A percentile compares a stretch with the other conserved stretches of the same genome.
Evolutionary conservation across 2,113 vertebrate genomes (phyloP).

Genomic region (Crotalus horridus): DNA sequence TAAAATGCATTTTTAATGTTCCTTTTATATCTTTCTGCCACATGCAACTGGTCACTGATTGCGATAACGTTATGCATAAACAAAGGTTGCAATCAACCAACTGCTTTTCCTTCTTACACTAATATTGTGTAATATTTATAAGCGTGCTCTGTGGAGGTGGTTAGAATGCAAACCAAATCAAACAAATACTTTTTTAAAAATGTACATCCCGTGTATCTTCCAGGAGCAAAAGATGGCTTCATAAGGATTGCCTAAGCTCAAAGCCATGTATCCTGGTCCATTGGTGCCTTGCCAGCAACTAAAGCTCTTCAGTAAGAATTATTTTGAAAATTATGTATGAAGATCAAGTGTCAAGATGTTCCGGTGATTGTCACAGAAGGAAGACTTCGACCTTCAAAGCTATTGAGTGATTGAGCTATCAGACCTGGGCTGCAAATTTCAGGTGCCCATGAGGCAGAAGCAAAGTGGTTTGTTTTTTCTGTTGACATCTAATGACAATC

Average conservation of each 20-base stretch:
- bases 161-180: neutral
- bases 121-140: neutral
- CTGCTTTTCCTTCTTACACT: neutral
- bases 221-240: neutral
- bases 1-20: neutral
- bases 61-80: neutral
- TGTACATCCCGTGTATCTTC: neutral
- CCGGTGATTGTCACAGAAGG: neutral
- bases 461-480: neutral
- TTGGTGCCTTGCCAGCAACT: neutral
- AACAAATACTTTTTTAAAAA: neutral
- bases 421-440: neutral
- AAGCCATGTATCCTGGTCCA: neutral
- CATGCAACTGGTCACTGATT: neutral
- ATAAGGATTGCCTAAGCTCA: neutral
- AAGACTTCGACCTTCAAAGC: neutral
- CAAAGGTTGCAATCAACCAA: neutral
- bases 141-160: neutral
- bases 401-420: neutral
- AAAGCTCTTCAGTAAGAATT: neutral
- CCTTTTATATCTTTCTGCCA: neutral
- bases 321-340: neutral
- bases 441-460: neutral
- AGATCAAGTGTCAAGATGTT: neutral
- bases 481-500: neutral